Base-by-base conservation (phyloP, 2,888 invertebrate species). In the Troides oblongomaculatus region DNA sequence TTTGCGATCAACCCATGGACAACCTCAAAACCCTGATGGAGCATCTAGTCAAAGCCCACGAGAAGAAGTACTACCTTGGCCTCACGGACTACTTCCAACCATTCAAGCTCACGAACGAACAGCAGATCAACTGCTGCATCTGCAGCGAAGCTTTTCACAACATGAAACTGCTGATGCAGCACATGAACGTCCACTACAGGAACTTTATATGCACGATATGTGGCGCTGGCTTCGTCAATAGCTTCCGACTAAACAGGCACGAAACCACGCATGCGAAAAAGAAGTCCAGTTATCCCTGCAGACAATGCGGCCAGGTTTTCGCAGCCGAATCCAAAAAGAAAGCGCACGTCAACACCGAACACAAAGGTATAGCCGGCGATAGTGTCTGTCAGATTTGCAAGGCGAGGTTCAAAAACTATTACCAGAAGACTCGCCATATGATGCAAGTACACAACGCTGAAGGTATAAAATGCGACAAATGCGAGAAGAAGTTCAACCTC, bases 311-410 rank as follows among this genome's bases (percentile, higher is more conserved):
- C 0, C 83, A 82, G 69, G 85, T 85, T 0, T 92, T 92, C 73
- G 83, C 87, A 0, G 88, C 87, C 0, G 90, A 91, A 61, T 90
- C 89, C 0, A 90, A 91, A 69, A 88, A 87, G 74, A 91, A 90
- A 57, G 86, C 89, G 0, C 92, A 92, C 59, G 87, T 90, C 0
- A 91, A 90, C 23, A 87, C 86, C 0, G 90, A 89, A 64, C 92
- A 92, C 36, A 90, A 89, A 70, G 91, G 90, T 0, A 88, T 91
- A 1, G 90, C 88, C 2, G 92, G 92, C 0, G 88, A 91, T 59
- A 90, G 90, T 66, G 90, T 91, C 0, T 94, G 88, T 50, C 89
- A 89, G 67, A 90, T 92, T 8, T 92, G 92, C 74, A 90, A 90
- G 66, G 86, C 89, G 0, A 80, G 91, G 4, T 92, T 92, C 68